Evolutionary conservation across 2,113 vertebrate genomes (phyloP).

Genomic region (Synodontis membranacea): DNA sequence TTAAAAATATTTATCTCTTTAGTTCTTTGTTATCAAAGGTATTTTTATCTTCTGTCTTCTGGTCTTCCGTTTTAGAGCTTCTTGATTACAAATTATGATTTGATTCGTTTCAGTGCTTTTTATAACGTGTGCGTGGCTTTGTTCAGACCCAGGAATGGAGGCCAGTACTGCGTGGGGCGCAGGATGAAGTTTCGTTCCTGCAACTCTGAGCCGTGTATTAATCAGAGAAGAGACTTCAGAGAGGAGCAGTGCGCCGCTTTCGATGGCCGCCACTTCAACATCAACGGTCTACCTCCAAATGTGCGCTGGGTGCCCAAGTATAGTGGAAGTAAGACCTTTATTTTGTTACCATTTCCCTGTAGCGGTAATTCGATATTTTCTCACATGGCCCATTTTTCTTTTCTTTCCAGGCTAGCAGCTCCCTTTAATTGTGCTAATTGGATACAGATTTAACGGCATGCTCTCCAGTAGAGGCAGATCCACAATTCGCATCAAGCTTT

Average conservation of each 20-base stretch:
- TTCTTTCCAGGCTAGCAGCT: neutral
- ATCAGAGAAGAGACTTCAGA: conserved; percentile 90
- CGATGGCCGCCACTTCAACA: conserved; percentile 96
- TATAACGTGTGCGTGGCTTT: neutral
- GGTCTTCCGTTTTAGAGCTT: neutral
- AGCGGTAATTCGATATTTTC: neutral
- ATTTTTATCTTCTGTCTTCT: too few species aligned
- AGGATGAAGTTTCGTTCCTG: conserved; percentile 98
- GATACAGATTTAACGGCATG: neutral
- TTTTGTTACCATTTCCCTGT: neutral
- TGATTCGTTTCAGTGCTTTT: neutral
- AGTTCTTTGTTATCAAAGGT: too few species aligned
- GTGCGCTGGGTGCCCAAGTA: conserved; percentile 99
- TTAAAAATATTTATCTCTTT: too few species aligned
- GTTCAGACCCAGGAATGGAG: conserved; percentile 88
- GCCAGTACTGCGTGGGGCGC: conserved; percentile 92
- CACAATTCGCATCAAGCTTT: neutral
- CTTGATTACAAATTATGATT: neutral
- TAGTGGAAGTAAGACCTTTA: conserved; percentile 85
- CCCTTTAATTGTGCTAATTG: neutral
- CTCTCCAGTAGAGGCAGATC: neutral
- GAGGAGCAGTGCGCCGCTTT: conserved; percentile 93
- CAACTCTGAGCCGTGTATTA: conserved; percentile 90
- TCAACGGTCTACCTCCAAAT: conserved; percentile 91
- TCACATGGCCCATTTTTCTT: too few species aligned